Percentiles rank a stretch among this genome's conserved stretches.
Conservation (phyloP, 2,888 invertebrate genomes). For the Trypoxylon attenuatum region DNA sequence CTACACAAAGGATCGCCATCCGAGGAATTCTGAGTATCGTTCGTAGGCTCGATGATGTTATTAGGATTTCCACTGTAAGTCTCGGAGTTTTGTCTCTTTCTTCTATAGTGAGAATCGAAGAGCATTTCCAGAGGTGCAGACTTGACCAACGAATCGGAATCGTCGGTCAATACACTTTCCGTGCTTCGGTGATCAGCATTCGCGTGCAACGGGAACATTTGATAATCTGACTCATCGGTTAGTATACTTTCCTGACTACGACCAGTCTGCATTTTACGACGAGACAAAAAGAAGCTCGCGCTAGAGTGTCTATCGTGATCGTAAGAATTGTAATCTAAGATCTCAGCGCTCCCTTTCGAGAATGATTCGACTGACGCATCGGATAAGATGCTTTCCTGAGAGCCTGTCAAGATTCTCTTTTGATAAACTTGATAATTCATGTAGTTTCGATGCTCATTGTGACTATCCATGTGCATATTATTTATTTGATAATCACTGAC, state of each 20-base stretch:
- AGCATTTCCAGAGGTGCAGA: conserved; percentile 86
- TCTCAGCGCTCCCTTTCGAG: conserved; percentile 66
- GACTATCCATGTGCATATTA: conserved; percentile 70
- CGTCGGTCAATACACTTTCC: conserved; percentile 88
- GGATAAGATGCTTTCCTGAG: conserved; percentile 71
- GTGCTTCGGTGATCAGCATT: conserved; percentile 85
- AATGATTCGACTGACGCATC: conserved; percentile 69
- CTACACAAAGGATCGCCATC: conserved; percentile 44
- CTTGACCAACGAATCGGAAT: conserved; percentile 83
- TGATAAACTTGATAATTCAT: conserved; percentile 49
- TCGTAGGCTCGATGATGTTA: conserved; percentile 45
- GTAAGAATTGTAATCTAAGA: conserved; percentile 64
- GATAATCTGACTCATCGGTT: conserved; percentile 83
- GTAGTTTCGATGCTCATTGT: conserved; percentile 48
- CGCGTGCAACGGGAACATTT: conserved; percentile 74
- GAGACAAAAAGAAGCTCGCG: conserved; percentile 88
- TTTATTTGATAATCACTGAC: conserved; percentile 88
- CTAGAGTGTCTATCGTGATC: conserved; percentile 76
- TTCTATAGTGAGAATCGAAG: conserved; percentile 77
- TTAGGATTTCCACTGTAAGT: conserved; percentile 72
- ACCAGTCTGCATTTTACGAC: conserved; percentile 79
- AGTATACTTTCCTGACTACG: conserved; percentile 87
- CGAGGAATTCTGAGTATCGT: conserved; percentile 3
- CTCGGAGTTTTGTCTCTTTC: conserved; percentile 72
- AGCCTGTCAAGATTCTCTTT: conserved; percentile 59